phyloP scores from a whole-genome alignment of 2,888 invertebrate genomes.

The Luffia ferchaultella region DNA sequence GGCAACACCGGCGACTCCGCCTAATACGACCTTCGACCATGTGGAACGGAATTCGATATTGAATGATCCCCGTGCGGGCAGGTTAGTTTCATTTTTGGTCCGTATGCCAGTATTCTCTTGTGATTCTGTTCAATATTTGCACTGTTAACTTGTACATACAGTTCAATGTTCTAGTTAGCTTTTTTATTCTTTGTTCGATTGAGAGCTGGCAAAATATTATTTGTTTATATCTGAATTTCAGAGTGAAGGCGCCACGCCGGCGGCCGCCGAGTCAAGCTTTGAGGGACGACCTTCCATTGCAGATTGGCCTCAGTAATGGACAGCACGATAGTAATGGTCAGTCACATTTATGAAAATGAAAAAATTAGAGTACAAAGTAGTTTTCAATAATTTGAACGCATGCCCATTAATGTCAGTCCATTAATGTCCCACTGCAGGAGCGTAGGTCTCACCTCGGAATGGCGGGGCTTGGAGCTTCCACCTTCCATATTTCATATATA shows the following conservation, averaged over 20 bases:
- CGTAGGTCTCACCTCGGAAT: too few species aligned
- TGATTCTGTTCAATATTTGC: neutral
- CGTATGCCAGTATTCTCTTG: neutral
- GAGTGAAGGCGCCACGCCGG: conserved; percentile 67
- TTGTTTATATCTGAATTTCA: too few species aligned
- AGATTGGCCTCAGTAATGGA: conserved; percentile 53
- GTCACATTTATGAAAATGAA: conserved; percentile 10
- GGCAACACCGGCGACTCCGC: conserved; percentile 7
- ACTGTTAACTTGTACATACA: too few species aligned
- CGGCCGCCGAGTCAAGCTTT: conserved; percentile 66
- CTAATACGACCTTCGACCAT: conserved; percentile 64
- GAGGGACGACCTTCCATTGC: conserved; percentile 46
- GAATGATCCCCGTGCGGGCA: conserved; percentile 71
- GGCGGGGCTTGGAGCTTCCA: too few species aligned
- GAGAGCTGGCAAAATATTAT: too few species aligned
- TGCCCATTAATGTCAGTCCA: too few species aligned
- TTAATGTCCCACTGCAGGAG: too few species aligned
- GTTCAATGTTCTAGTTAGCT: too few species aligned
- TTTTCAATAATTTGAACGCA: too few species aligned
- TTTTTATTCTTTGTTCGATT: too few species aligned
- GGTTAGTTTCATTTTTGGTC: conserved; percentile 22
- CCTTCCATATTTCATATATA: too few species aligned
- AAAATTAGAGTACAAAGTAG: too few species aligned
- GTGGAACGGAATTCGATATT: conserved; percentile 72
- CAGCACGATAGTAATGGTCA: conserved; percentile 34